These are phyloP conservation scores for Zhuqinia jingwanae DNA, from an alignment of 2,888 invertebrate species.

Conservation along the genomic window DNA sequence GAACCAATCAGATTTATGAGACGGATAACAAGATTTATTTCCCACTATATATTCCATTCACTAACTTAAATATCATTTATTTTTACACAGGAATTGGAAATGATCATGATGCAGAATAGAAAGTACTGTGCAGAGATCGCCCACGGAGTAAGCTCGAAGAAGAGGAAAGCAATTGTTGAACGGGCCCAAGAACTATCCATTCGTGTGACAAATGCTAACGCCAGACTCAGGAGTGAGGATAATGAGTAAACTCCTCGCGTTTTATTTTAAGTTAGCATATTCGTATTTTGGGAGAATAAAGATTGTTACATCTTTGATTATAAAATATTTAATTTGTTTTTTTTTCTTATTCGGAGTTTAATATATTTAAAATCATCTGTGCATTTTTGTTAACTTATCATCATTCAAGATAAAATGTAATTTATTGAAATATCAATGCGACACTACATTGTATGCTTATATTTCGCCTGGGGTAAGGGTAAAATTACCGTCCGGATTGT, in stretches of 20 bases:
- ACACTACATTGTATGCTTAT: constrained; percentile 11
- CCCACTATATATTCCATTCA: neutral
- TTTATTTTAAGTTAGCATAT: constrained; percentile 63
- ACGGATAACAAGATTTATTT: constrained; percentile 34
- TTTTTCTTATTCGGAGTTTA: no score
- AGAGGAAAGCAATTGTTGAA: constrained; percentile 97
- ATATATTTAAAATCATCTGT: neutral
- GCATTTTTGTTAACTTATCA: no score
- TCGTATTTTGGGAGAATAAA: constrained; percentile 52
- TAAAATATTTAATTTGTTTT: no score
- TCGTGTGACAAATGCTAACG: constrained; percentile 97
- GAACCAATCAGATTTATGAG: neutral
- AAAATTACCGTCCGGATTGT: constrained; percentile 22
- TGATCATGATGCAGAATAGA: constrained; percentile 99
- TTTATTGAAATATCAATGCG: neutral
- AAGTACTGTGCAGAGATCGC: constrained; percentile 99
- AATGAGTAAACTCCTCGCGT: constrained; percentile 89
- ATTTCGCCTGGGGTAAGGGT: constrained; percentile 26
- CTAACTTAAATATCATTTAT: neutral
- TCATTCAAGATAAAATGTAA: no score
- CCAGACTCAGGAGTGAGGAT: constrained; percentile 98
- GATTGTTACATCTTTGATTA: constrained; percentile 62
- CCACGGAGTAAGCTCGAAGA: constrained; percentile 98
- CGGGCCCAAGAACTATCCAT: constrained; percentile 97
- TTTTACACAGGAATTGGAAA: constrained; percentile 91